A percentile compares a stretch with the other conserved stretches of the same genome.
These are phyloP conservation scores for Plotosus lineatus DNA, from an alignment of 2,113 vertebrate genomes.

Conservation along the genomic window DNA sequence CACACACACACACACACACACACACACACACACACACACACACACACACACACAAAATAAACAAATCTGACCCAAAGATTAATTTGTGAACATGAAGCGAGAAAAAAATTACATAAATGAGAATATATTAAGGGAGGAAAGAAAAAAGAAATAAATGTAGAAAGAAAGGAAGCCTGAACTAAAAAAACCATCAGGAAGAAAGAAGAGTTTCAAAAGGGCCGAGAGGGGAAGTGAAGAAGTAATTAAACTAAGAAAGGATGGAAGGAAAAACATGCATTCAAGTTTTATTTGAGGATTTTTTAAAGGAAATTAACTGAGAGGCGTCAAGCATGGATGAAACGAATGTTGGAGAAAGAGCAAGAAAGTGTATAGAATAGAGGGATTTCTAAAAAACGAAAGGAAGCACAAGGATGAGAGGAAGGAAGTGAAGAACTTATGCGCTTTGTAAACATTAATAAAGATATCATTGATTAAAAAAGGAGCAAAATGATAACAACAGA, in stretches of 20 bases:
- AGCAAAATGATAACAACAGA: not conserved
- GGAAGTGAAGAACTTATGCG: not conserved
- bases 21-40: not conserved
- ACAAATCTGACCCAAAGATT: not conserved
- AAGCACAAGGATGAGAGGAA: not conserved
- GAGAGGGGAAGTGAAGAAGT: not conserved
- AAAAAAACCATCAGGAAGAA: not conserved
- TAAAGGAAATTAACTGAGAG: not conserved
- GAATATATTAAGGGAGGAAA: not conserved
- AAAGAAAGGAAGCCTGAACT: not conserved
- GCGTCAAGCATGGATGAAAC: not conserved
- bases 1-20: not conserved
- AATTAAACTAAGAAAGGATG: not conserved
- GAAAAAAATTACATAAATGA: not conserved
- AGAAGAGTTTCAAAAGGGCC: not conserved
- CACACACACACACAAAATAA: not conserved
- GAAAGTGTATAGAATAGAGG: not conserved
- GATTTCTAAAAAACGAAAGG: not conserved
- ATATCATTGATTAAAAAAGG: not conserved
- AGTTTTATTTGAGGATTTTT: not conserved
- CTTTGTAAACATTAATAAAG: no score
- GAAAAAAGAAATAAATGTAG: not conserved
- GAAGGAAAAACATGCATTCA: not conserved
- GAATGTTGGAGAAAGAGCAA: not conserved
- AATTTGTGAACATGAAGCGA: not conserved